phyloP scores from a whole-genome alignment of 2,888 invertebrate species.

The Platycheirus albimanus region DNA sequence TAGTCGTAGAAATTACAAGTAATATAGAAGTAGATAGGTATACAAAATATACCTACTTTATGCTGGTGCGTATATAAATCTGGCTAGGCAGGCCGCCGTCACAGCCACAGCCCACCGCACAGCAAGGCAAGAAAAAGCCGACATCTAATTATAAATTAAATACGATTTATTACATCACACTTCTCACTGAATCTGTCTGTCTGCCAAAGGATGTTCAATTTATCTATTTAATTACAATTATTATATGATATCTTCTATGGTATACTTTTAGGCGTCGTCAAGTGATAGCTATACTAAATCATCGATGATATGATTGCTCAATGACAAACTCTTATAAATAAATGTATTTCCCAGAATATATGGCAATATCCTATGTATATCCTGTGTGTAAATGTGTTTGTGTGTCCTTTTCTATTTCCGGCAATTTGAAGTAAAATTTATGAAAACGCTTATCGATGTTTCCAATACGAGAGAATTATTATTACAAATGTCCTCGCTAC shows the following conservation, averaged over 20 bases:
- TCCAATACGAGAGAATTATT: conserved; percentile 49
- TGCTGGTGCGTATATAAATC: conserved; percentile 17
- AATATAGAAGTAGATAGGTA: background rate
- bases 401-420: conserved; percentile 59
- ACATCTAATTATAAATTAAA: conserved; percentile 66
- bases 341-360: conserved; percentile 10
- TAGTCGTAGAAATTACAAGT: too few species aligned
- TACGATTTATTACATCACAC: conserved; percentile 61
- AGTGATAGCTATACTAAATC: background rate
- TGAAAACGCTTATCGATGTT: conserved; percentile 62
- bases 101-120: background rate
- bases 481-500: conserved; percentile 48
- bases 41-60: conserved; percentile 23
- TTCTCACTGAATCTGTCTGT: conserved; percentile 60
- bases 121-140: conserved; percentile 30
- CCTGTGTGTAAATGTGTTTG: too few species aligned
- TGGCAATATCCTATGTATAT: background rate
- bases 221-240: conserved; percentile 49
- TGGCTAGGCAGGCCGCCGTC: conserved; percentile 1
- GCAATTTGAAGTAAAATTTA: conserved; percentile 52
- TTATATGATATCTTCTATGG: conserved; percentile 8
- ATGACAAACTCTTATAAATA: conserved; percentile 4
- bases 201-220: conserved; percentile 55
- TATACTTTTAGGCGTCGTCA: conserved; percentile 1
- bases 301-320: background rate